phyloP scores from a whole-genome alignment of 2,888 invertebrate species.

The Brachypterus glaber region DNA sequence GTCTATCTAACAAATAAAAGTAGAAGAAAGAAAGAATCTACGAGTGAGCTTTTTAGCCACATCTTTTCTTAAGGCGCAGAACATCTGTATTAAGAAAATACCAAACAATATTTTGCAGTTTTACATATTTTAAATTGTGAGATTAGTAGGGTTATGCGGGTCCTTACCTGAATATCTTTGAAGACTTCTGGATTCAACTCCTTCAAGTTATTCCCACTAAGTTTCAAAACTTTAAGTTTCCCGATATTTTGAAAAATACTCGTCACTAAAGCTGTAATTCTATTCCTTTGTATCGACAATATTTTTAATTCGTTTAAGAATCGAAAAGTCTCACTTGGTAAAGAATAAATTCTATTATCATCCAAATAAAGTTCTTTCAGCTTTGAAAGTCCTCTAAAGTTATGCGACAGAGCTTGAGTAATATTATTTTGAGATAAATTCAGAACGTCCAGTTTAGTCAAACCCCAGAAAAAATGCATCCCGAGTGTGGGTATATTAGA shows the following conservation, averaged over 20 bases:
- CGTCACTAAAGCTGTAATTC: slow-evolving; percentile 58
- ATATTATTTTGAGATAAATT: slow-evolving; percentile 71
- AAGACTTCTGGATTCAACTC: slow-evolving; percentile 72
- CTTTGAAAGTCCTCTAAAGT: slow-evolving; percentile 65
- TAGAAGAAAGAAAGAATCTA: too few species aligned
- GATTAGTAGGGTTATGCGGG: too few species aligned
- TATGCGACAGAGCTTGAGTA: slow-evolving; percentile 58
- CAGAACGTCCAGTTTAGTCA: slow-evolving; percentile 47
- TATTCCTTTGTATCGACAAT: slow-evolving; percentile 58
- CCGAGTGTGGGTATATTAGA: slow-evolving; percentile 74
- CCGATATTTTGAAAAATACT: slow-evolving; percentile 65
- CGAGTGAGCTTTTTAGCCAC: too few species aligned
- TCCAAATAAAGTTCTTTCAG: slow-evolving; percentile 62
- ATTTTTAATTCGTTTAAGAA: slow-evolving; percentile 50
- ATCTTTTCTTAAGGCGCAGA: too few species aligned
- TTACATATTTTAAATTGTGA: too few species aligned
- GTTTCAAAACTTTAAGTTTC: slow-evolving; percentile 60
- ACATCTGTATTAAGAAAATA: too few species aligned
- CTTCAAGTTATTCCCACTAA: slow-evolving; percentile 64
- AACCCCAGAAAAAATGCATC: slow-evolving; percentile 67
- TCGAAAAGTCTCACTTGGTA: slow-evolving; percentile 69
- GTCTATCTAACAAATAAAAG: too few species aligned
- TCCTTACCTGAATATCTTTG: slow-evolving; percentile 55
- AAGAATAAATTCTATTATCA: slow-evolving; percentile 64
- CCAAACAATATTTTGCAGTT: too few species aligned